These are phyloP conservation scores for Zoanthus solanderi DNA, from an alignment of 92 coral and sea anemone species.

Conservation along the genomic window DNA sequence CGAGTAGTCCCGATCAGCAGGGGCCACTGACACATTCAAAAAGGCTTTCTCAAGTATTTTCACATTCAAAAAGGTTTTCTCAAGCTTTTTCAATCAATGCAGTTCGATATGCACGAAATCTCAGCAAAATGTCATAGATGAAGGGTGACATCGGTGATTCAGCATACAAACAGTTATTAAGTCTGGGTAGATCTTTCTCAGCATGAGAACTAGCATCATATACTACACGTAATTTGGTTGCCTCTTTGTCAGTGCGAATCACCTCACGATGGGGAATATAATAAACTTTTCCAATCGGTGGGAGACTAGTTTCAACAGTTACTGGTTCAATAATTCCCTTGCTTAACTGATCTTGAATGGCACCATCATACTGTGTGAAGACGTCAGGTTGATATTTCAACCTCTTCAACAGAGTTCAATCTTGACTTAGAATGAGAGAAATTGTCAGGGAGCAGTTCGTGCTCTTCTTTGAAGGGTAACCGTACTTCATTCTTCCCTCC, in stretches of 20 bases:
- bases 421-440: conserved; percentile 12
- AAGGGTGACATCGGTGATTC: neutral
- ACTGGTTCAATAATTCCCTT: neutral
- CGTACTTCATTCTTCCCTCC: conserved; percentile 58
- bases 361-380: conserved; percentile 20
- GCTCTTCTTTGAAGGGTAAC: conserved; percentile 63
- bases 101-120: neutral
- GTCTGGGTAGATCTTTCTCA: neutral
- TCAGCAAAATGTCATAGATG: conserved; percentile 1
- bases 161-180: conserved; percentile 11
- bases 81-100: neutral
- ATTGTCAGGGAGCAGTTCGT: conserved; percentile 59
- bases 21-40: neutral
- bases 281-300: conserved; percentile 24
- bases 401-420: neutral
- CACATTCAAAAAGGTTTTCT: neutral
- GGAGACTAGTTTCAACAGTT: neutral
- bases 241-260: neutral
- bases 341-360: conserved; percentile 15
- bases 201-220: conserved; percentile 14
- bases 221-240: conserved; percentile 4
- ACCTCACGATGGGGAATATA: conserved; percentile 6
- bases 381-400: conserved; percentile 14
- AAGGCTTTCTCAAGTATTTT: too few relatives aligned
- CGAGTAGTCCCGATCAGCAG: neutral